These are phyloP conservation scores for Sardina pilchardus DNA, from an alignment of 2,113 vertebrate genomes.

Conservation along the genomic window DNA sequence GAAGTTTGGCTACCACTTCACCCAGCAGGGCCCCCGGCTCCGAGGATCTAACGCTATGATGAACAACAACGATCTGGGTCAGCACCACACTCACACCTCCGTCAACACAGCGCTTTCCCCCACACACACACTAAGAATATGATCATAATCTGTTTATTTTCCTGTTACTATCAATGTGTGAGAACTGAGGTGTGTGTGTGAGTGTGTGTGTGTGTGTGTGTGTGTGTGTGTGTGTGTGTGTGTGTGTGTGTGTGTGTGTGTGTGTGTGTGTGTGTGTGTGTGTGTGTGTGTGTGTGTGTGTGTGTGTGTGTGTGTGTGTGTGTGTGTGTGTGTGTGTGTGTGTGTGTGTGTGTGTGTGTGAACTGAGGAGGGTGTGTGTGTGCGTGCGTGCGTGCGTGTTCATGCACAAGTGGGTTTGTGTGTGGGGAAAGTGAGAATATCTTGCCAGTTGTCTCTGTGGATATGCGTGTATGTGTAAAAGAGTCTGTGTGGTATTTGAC, in stretches of 20 bases:
- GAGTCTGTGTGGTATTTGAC: background rate
- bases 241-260: background rate
- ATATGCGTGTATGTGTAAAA: background rate
- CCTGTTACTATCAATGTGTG: background rate
- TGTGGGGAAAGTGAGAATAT: background rate
- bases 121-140: background rate
- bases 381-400: background rate
- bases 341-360: background rate
- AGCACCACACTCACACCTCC: conserved; percentile 53
- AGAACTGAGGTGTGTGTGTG: background rate
- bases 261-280: background rate
- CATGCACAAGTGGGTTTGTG: background rate
- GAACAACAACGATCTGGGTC: conserved; percentile 97
- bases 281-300: background rate
- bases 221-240: too few species aligned
- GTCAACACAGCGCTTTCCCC: conserved; percentile 13
- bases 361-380: conserved; percentile 14
- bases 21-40: conserved; percentile 94
- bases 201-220: background rate
- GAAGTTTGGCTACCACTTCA: conserved; percentile 97
- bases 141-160: background rate
- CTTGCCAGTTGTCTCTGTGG: background rate
- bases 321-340: background rate
- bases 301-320: background rate
- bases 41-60: conserved; percentile 96